Conservation (phyloP, 1,140 invertebrate genomes). For the Drosophila prosaltans region DNA sequence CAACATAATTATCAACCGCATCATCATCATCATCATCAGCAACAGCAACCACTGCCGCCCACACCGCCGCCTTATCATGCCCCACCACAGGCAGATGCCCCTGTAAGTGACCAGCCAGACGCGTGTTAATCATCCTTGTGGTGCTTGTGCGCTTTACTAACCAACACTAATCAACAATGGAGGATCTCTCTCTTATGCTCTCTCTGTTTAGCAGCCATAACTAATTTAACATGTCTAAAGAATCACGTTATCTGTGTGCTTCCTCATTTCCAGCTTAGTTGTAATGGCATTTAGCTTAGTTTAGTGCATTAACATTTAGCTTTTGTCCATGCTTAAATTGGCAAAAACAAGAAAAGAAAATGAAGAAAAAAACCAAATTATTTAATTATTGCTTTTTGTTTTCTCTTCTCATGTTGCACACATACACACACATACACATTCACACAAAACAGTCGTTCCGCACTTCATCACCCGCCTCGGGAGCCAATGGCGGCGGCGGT, state of each 20-base stretch:
- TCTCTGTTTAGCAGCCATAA: background rate
- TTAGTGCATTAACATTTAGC: conserved; percentile 26
- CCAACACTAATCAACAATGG: conserved; percentile 34
- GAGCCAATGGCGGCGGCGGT: conserved; percentile 47
- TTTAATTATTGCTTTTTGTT: conserved; percentile 55
- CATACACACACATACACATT: conserved; percentile 19
- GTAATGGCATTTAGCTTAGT: conserved; percentile 48
- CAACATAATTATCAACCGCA: conserved; percentile 35
- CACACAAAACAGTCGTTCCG: conserved; percentile 68
- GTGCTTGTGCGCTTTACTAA: conserved; percentile 34
- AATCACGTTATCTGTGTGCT: conserved; percentile 1
- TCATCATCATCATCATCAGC: conserved; percentile 47
- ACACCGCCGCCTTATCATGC: conserved; percentile 63
- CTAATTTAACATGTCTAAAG: conserved; percentile 29
- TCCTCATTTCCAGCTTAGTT: conserved; percentile 40
- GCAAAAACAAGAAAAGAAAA: background rate
- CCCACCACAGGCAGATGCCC: conserved; percentile 58
- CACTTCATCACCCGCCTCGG: conserved; percentile 75
- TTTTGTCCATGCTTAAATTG: conserved; percentile 22
- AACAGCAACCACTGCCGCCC: conserved; percentile 41
- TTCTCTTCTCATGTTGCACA: conserved; percentile 39
- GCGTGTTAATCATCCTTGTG: background rate
- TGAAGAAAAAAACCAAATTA: background rate
- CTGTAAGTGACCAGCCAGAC: conserved; percentile 66
- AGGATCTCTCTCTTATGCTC: background rate